Evolutionary conservation across 2,797 vertebrate species (phyloP), one percentile per base, ranked within the genome.

Genomic region (Sebastes trivittatus): DNA sequence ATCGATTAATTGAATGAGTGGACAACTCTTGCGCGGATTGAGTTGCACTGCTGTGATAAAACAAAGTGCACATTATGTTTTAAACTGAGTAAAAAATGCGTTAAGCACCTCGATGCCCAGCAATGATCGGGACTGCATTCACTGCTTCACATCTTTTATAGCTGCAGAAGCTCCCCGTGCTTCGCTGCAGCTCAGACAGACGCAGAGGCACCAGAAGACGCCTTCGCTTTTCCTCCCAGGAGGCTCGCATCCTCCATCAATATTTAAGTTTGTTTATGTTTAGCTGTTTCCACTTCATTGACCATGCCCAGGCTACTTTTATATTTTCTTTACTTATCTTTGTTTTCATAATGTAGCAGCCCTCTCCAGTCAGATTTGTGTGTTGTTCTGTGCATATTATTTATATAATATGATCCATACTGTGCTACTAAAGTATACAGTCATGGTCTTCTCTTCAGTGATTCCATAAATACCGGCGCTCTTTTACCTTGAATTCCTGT

Each of bases 181-280:
- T 91, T 75, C 81, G 82, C 93, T 89, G 72, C 89, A 84, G 78
- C 87, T 94, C 82, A 80, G 59, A 30, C 16, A 78, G 81, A 94
- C 86, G 62, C 84, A 56, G 36, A 82, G 91, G 88, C 92, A 78
- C 91, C 90, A 87, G 73, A 58, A 69, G 75, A 88, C 8, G 79
- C 63, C 92, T 89, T 72, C 70, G 55, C 81, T 77, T 80, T 82
- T 30, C 56, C 65, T 90, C 87, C 80, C 78, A 22, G 77, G 87
- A 90, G 88, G 90, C 46, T 77, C 75, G 34, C 74, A 71, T 86
- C 75, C 79, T 76, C 76, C 91, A 94, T 91, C 80, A 95, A 88
- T 93, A 86, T 94, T 96, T 94, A 91, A 93, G 38, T 93, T 95
- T 93, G 94, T 95, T 95, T 94, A 90, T 94, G 92, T 78, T 87